These are phyloP conservation scores for Pachypeltis micranthus DNA, from an alignment of 1,140 invertebrate species.

Conservation along the genomic window DNA sequence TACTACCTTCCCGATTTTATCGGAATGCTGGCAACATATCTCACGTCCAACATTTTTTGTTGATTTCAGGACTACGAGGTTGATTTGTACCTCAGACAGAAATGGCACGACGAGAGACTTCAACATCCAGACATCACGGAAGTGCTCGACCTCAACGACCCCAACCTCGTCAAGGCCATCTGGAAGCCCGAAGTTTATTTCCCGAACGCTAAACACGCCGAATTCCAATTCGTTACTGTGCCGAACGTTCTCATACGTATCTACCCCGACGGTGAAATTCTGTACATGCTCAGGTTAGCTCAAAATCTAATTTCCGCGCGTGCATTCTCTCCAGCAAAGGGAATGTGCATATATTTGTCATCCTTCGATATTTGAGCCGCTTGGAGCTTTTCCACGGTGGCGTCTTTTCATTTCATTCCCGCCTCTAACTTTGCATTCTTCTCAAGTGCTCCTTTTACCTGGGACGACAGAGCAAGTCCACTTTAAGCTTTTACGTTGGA, in stretches of 20 bases:
- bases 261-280: slow-evolving; percentile 45
- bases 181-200: slow-evolving; percentile 61
- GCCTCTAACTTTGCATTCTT: neutral
- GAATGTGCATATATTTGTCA: neutral
- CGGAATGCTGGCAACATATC: too few species aligned
- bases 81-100: slow-evolving; percentile 45
- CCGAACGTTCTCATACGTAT: slow-evolving; percentile 55
- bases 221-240: slow-evolving; percentile 52
- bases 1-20: too few species aligned
- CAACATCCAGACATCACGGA: slow-evolving; percentile 39
- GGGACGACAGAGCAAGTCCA: too few species aligned
- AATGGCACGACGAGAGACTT: slow-evolving; percentile 43
- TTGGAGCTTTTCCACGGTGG: too few species aligned
- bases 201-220: slow-evolving; percentile 52
- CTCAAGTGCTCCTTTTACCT: too few species aligned
- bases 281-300: slow-evolving; percentile 48
- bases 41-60: too few species aligned
- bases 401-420: neutral
- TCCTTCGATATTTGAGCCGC: too few species aligned
- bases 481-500: too few species aligned
- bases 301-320: too few species aligned
- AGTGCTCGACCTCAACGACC: slow-evolving; percentile 44
- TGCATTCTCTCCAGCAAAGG: neutral
- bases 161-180: slow-evolving; percentile 43
- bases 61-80: slow-evolving; percentile 44